Percentiles rank a stretch among this genome's conserved stretches.
These are phyloP conservation scores for Peromyscus attwateri DNA, from an alignment of 2,797 vertebrate species.

Conservation along the genomic window DNA sequence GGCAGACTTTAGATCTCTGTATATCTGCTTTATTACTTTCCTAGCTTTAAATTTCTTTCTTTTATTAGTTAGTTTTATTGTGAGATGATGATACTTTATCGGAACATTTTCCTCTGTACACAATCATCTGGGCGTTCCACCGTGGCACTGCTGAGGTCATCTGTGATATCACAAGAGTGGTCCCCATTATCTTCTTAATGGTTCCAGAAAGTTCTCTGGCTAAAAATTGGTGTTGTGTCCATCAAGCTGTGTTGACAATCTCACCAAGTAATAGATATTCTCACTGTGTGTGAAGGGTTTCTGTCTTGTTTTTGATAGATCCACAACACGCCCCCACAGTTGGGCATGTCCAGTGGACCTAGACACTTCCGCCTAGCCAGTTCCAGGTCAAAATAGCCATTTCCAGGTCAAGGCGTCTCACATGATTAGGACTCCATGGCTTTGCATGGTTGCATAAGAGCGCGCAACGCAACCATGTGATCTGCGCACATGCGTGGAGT, in stretches of 20 bases:
- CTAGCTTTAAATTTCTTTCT: neutral
- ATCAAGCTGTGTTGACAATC: neutral
- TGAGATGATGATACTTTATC: neutral
- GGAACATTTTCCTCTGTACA: neutral
- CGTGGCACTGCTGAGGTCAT: neutral
- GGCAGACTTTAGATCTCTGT: neutral
- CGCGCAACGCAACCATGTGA: no score
- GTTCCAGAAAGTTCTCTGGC: constrained; percentile 5
- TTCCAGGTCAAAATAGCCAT: no score
- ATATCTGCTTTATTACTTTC: neutral
- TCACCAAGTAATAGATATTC: neutral
- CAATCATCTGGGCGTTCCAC: neutral
- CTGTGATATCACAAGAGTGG: neutral
- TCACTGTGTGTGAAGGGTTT: neutral
- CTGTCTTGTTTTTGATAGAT: neutral
- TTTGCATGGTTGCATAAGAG: no score
- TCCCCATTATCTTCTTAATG: neutral
- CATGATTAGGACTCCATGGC: no score
- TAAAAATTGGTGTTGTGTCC: neutral
- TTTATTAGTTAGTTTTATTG: neutral
- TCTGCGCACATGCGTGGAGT: no score
- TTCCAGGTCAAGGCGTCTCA: no score
- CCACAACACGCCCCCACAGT: no score
- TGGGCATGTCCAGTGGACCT: no score
- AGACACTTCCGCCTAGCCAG: no score